Evolutionary conservation across 2,113 vertebrate species (phyloP).

Genomic region (Lanius collurio): DNA sequence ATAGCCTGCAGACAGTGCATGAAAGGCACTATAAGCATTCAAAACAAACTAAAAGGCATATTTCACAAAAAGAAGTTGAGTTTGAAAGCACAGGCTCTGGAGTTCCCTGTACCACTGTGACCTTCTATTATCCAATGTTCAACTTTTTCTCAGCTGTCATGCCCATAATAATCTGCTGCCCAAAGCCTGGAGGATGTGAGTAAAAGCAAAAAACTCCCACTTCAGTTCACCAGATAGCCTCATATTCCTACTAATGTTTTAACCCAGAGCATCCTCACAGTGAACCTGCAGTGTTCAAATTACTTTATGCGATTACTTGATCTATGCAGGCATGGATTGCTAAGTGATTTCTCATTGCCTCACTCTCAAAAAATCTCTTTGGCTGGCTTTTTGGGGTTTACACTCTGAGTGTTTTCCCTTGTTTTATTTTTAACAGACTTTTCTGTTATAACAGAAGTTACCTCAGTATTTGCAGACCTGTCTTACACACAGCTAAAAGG

Average conservation of each 20-base stretch:
- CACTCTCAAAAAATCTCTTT: neutral
- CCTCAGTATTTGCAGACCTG: neutral
- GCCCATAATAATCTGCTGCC: neutral
- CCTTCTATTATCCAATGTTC: neutral
- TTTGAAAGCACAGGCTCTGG: constrained; percentile 2
- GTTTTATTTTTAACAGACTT: neutral
- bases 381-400: neutral
- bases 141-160: neutral
- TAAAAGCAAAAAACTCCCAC: neutral
- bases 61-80: neutral
- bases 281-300: neutral
- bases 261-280: neutral
- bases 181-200: neutral
- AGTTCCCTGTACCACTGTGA: neutral
- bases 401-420: neutral
- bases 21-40: constrained; percentile 6
- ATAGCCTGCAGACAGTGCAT: neutral
- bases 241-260: neutral
- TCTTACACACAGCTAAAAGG: neutral
- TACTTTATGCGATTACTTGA: neutral
- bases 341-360: neutral
- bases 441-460: neutral
- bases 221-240: neutral
- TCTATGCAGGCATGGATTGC: neutral
- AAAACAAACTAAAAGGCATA: constrained; percentile 25